Evolutionary conservation across 2,888 invertebrate genomes (phyloP), one percentile per base, ranked within the genome.

Genomic region (Cancer borealis): DNA sequence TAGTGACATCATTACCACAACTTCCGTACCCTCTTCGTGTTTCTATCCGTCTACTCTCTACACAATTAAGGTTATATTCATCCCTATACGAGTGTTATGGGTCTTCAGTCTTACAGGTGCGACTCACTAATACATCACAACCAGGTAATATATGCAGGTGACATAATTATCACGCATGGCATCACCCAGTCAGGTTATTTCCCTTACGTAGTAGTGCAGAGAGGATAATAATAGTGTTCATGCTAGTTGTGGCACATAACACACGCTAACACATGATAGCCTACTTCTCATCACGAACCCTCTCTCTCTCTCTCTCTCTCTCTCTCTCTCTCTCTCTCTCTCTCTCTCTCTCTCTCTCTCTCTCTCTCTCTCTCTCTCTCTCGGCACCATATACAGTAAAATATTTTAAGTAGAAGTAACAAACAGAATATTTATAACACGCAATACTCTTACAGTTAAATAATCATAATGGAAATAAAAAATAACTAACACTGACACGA

Each of bases 261-360:
- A n/a, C 66, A 66, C 66, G 66, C 66, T 66, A 66, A 6, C 66
- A n/a, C 14, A 66, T n/a, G 4, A 66, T 66, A 6, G n/a, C 66
- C 66, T 17, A n/a, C 3, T n/a, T 66, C 21, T 3, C n/a, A n/a
- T n/a, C 66, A 66, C 66, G 66, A 66, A 14, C 12, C 4, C 12
- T 3, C 49, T 49, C 4, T 8, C 49, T 49, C 49, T 49, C 49
- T 49, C 49, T 49, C 49, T 49, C 8, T 49, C 49, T 49, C 49
- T 49, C 5, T 39, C 17, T 8, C 14, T 46, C 45, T 47, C n/a
- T 89, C 39, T 89, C 47, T 89, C 89, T 89, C 89, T 89, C 89
- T 89, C 30, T 79, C 79, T 79, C 79, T 84, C 84, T 84, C 84
- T 84, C 84, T 84, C 84, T 84, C 39, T 10, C 54, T 54, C 54